Percentiles rank a stretch among this genome's conserved stretches.
These are phyloP conservation scores for Torymus texanus DNA, from an alignment of 2,888 invertebrate species.

Conservation along the genomic window DNA sequence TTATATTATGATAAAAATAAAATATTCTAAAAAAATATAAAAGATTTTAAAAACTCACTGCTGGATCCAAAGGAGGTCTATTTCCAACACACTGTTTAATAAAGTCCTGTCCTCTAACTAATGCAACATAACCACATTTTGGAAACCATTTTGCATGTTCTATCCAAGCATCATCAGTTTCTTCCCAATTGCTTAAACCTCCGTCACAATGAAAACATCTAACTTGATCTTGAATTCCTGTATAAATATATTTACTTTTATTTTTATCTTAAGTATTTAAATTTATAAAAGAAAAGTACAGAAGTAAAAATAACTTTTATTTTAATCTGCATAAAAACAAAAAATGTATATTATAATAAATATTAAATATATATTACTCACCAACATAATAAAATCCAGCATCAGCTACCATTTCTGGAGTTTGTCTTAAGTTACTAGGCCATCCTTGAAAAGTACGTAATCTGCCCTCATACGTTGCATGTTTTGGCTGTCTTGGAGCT, in stretches of 20 bases:
- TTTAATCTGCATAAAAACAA: too few species aligned
- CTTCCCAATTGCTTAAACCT: conserved; percentile 92
- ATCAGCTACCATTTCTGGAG: conserved; percentile 85
- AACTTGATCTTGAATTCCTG: conserved; percentile 84
- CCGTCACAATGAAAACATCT: conserved; percentile 97
- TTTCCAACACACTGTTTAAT: conserved; percentile 77
- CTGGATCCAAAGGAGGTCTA: conserved; percentile 67
- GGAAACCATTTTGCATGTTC: conserved; percentile 97
- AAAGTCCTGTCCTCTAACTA: conserved; percentile 88
- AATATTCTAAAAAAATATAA: not conserved
- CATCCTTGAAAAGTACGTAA: conserved; percentile 84
- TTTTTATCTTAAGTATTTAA: not conserved
- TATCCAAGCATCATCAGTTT: conserved; percentile 92
- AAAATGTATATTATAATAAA: not conserved
- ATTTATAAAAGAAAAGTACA: too few species aligned
- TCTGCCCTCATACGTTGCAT: conserved; percentile 82
- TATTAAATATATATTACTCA: conserved; percentile 62
- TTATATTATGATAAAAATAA: not conserved
- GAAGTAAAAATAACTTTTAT: too few species aligned
- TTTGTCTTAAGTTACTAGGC: conserved; percentile 86
- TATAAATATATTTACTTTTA: conserved; percentile 60
- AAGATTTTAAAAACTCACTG: conserved; percentile 58
- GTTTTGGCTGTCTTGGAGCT: conserved; percentile 81
- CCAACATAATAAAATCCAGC: conserved; percentile 93
- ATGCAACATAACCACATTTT: conserved; percentile 87